Evolutionary conservation across 2,797 vertebrate genomes (phyloP).

Genomic region (Danio kyathit): DNA sequence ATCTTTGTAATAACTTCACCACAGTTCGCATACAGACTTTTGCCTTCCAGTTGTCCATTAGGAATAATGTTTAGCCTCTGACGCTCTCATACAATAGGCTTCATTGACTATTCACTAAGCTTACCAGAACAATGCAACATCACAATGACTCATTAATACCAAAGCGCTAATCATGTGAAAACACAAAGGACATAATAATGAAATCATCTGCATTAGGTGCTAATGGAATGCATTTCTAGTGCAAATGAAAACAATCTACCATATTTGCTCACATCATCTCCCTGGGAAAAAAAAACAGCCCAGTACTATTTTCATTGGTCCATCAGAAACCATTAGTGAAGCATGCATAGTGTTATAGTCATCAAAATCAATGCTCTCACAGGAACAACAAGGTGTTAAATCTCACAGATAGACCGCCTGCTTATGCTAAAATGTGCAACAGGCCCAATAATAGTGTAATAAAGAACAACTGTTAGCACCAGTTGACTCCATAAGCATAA

Average conservation of each 20-base stretch:
- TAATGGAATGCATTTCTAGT: constrained; percentile 23
- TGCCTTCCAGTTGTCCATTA: neutral
- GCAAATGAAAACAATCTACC: constrained; percentile 26
- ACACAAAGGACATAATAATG: constrained; percentile 20
- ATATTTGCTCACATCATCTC: neutral
- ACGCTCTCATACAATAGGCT: neutral
- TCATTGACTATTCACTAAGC: neutral
- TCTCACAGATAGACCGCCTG: neutral
- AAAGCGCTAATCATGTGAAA: constrained; percentile 13
- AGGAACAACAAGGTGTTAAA: constrained; percentile 15
- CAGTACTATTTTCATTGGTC: neutral
- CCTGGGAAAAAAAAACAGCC: neutral
- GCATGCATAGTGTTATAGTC: neutral
- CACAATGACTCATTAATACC: constrained; percentile 1
- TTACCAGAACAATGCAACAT: constrained; percentile 14
- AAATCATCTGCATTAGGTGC: constrained; percentile 4
- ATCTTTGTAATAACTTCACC: constrained; percentile 22
- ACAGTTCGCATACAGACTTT: neutral
- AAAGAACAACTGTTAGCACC: constrained; percentile 12
- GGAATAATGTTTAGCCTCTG: constrained; percentile 1
- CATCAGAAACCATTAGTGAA: constrained; percentile 25
- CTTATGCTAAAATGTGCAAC: too few relatives aligned
- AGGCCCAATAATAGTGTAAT: neutral
- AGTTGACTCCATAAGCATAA: neutral
- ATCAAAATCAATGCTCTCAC: constrained; percentile 20